Base-by-base conservation (phyloP, 2,113 vertebrate species). In the Rhegmatorhina hoffmannsi region DNA sequence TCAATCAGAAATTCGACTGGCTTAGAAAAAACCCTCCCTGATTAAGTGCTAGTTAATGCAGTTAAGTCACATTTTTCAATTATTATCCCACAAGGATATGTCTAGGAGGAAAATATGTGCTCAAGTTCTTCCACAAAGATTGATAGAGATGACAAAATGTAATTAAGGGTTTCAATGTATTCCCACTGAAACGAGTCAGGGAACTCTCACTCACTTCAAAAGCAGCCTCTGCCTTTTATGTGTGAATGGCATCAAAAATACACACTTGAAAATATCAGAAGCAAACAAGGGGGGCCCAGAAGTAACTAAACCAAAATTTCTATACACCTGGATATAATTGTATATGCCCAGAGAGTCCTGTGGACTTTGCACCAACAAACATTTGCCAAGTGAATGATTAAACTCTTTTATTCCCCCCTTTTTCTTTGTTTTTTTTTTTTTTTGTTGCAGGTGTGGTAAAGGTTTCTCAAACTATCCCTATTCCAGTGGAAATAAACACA, bases 51-150 rank as follows among this genome's bases (percentile, higher is more conserved):
- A 91, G 55, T 44, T 87, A 84, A 80, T 70, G 86, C 29, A 63
- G 89, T 59, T 95, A 95, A 94, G 94, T 94, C 91, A 87, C 31
- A n/a, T 95, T 95, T 52, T 91, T 92, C 81, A 88, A 75, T 72
- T 94, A 81, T 83, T 94, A 91, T 76, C 58, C n/a, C 66, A 64
- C 66, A 90, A 88, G 60, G 44, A 72, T 81, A 52, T 64, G 53
- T 62, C 83, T 92, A 1, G 70, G 80, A 95, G 66, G 83, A 86
- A 84, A 88, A 86, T 68, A 83, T 34, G 9, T 4, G 47, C 58
- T 81, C 7, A 73, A 76, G 43, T 93, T 92, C 87, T 90, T 90
- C 55, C 66, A 76, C n/a, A 28, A 87, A 88, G 87, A 85, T 70
- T 87, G 83, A 89, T 36, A n/a, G 11, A 88, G 69, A 68, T 94